Percentiles rank a stretch among this genome's conserved stretches.
phyloP scores from a whole-genome alignment of 2,113 vertebrate genomes.

The Sylvia atricapilla region DNA sequence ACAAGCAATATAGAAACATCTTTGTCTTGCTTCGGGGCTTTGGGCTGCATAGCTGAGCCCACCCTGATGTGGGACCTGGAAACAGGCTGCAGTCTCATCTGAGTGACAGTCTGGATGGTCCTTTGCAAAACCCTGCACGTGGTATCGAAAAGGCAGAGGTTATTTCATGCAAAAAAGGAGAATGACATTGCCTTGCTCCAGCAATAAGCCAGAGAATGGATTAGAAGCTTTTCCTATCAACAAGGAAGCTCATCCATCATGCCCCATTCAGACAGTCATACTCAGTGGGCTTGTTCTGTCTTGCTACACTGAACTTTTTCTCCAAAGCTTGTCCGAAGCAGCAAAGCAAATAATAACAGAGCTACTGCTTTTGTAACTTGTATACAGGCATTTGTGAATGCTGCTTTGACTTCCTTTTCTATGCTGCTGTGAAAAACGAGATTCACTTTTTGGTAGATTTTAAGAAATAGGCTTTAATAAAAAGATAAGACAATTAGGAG shows the following conservation, averaged over 20 bases:
- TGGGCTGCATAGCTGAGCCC: slow-evolving; percentile 1
- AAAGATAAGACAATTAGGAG: too few relatives aligned
- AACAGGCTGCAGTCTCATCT: slow-evolving; percentile 28
- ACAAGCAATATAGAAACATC: background rate
- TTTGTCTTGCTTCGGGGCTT: background rate
- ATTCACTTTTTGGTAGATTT: too few relatives aligned
- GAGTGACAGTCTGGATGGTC: slow-evolving; percentile 16
- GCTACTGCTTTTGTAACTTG: slow-evolving; percentile 21
- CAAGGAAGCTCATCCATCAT: slow-evolving; percentile 48
- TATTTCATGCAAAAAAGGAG: slow-evolving; percentile 12
- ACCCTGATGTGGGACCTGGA: background rate
- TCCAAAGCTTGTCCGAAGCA: background rate
- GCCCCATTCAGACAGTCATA: slow-evolving; percentile 12
- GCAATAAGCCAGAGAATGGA: slow-evolving; percentile 12
- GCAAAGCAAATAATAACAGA: slow-evolving; percentile 37
- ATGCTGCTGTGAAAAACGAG: too few relatives aligned
- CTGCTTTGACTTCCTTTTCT: slow-evolving; percentile 11
- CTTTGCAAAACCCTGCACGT: slow-evolving; percentile 12
- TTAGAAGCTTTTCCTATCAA: slow-evolving; percentile 17
- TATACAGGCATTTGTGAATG: slow-evolving; percentile 5
- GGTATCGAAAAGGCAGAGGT: slow-evolving; percentile 22
- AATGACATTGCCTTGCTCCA: slow-evolving; percentile 42
- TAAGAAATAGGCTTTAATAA: too few relatives aligned
- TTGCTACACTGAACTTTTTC: slow-evolving; percentile 18
- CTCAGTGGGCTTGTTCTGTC: slow-evolving; percentile 3